Percentiles rank a stretch among this genome's conserved stretches.
Evolutionary conservation across 2,888 invertebrate species (phyloP).

Genomic region (Hirtodrosophila trivittata): DNA sequence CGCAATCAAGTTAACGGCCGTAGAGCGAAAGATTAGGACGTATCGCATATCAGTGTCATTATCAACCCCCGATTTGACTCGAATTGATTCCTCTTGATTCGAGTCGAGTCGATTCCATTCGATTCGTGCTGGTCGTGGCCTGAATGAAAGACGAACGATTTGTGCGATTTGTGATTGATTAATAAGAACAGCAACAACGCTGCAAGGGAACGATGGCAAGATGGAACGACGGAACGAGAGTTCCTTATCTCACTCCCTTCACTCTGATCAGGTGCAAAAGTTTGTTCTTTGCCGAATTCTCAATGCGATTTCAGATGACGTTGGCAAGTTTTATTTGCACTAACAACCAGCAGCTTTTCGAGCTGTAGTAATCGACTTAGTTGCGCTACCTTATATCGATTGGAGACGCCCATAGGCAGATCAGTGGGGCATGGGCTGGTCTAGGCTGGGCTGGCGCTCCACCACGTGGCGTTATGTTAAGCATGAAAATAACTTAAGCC

Average conservation of each 20-base stretch:
- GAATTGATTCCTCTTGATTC: too few species aligned
- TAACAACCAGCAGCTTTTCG: neutral
- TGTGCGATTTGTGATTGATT: slow-evolving; percentile 58
- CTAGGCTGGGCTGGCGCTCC: slow-evolving; percentile 8
- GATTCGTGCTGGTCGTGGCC: neutral
- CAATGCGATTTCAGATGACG: slow-evolving; percentile 52
- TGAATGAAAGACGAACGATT: slow-evolving; percentile 18
- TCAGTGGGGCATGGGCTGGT: too few species aligned
- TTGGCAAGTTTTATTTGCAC: slow-evolving; percentile 28
- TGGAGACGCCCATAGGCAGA: neutral
- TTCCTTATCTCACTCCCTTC: slow-evolving; percentile 34
- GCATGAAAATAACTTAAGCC: slow-evolving; percentile 84
- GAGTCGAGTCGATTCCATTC: too few species aligned
- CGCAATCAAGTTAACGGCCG: slow-evolving; percentile 41
- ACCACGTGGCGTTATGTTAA: slow-evolving; percentile 74
- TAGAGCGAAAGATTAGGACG: slow-evolving; percentile 34
- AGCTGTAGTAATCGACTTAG: slow-evolving; percentile 14
- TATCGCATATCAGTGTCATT: slow-evolving; percentile 56
- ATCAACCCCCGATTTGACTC: slow-evolving; percentile 41
- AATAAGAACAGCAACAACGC: neutral
- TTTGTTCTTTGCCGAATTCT: slow-evolving; percentile 2
- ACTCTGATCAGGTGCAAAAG: slow-evolving; percentile 19
- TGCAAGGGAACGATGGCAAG: neutral
- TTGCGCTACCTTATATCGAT: slow-evolving; percentile 4
- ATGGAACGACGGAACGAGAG: neutral